Evolutionary conservation across 1,140 invertebrate species (phyloP).

Genomic region (Heliconius melpomene): DNA sequence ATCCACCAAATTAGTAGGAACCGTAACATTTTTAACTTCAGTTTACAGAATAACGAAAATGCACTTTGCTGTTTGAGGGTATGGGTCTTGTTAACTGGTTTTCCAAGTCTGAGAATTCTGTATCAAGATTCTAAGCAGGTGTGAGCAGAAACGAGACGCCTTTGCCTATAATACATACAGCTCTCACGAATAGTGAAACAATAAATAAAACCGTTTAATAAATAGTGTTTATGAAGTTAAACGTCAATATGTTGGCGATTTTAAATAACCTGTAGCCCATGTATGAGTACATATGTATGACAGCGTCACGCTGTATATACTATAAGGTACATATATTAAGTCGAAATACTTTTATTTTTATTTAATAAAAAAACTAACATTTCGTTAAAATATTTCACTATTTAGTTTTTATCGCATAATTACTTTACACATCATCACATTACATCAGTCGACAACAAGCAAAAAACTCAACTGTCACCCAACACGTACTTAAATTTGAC

Average conservation of each 20-base stretch:
- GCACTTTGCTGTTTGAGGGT: slow-evolving; percentile 13
- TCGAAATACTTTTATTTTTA: too few relatives aligned
- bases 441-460: neutral
- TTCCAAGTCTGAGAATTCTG: slow-evolving; percentile 63
- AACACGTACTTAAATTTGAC: too few relatives aligned
- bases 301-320: too few relatives aligned
- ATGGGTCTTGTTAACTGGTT: slow-evolving; percentile 59
- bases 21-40: slow-evolving; percentile 46
- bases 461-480: neutral
- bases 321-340: too few relatives aligned
- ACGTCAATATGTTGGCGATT: too few relatives aligned
- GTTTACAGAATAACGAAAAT: slow-evolving; percentile 38
- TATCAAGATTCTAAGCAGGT: slow-evolving; percentile 75
- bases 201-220: neutral
- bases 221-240: too few relatives aligned
- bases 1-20: slow-evolving; percentile 48
- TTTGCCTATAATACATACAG: slow-evolving; percentile 52
- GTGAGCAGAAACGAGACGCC: slow-evolving; percentile 67
- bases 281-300: too few relatives aligned
- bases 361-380: too few relatives aligned
- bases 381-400: neutral
- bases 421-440: neutral
- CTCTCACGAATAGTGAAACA: neutral
- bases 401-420: neutral
- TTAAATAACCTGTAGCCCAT: too few relatives aligned